Evolutionary conservation across 2,888 invertebrate genomes (phyloP).

Genomic region (Drosophila siamana): DNA sequence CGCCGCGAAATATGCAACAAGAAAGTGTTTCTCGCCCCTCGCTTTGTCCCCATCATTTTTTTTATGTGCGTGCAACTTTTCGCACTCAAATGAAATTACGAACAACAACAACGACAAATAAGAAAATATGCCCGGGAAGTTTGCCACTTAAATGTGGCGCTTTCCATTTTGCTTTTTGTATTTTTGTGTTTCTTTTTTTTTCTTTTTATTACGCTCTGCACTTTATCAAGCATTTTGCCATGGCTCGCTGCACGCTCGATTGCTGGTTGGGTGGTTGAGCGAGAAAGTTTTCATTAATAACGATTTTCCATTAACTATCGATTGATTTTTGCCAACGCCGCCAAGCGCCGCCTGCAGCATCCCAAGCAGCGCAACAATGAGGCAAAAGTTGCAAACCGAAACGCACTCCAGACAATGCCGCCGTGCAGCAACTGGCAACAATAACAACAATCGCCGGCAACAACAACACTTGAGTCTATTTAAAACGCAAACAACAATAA

Average conservation of each 20-base stretch:
- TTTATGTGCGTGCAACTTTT: slow-evolving; percentile 76
- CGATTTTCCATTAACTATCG: slow-evolving; percentile 86
- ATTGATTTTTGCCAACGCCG: slow-evolving; percentile 83
- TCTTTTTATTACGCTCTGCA: slow-evolving; percentile 65
- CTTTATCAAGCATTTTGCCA: slow-evolving; percentile 83
- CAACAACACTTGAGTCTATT: slow-evolving; percentile 79
- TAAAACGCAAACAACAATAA: slow-evolving; percentile 81
- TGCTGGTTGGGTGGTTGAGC: slow-evolving; percentile 46
- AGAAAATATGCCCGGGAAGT: slow-evolving; percentile 46
- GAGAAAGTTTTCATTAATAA: slow-evolving; percentile 85
- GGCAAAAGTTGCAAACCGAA: slow-evolving; percentile 70
- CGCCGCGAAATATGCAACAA: slow-evolving; percentile 75
- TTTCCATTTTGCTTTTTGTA: slow-evolving; percentile 52
- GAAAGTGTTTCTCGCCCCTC: slow-evolving; percentile 44
- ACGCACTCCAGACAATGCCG: slow-evolving; percentile 81
- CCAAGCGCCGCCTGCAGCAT: slow-evolving; percentile 46
- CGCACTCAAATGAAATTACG: slow-evolving; percentile 83
- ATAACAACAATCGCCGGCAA: slow-evolving; percentile 40
- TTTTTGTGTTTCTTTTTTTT: slow-evolving; percentile 10
- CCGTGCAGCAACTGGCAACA: slow-evolving; percentile 57
- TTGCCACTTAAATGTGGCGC: slow-evolving; percentile 78
- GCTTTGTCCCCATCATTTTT: slow-evolving; percentile 8
- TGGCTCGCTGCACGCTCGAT: slow-evolving; percentile 82
- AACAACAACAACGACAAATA: slow-evolving; percentile 42
- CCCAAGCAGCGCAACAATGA: slow-evolving; percentile 59